Percentiles rank a stretch among this genome's conserved stretches.
phyloP scores from a whole-genome alignment of 2,888 invertebrate genomes.

The Cyrtodaria siliqua region DNA sequence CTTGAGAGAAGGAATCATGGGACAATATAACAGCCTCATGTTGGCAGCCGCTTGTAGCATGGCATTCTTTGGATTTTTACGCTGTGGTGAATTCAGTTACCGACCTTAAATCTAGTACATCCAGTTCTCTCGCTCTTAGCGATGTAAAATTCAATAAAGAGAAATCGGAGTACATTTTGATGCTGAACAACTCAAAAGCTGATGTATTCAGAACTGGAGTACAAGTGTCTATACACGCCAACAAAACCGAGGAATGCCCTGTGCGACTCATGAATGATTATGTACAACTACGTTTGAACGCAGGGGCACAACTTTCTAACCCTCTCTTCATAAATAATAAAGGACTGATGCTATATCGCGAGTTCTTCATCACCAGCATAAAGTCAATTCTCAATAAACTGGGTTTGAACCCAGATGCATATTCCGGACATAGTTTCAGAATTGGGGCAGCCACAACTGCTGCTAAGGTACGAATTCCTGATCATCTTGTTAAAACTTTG shows the following conservation, averaged over 20 bases:
- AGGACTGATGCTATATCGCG: neutral
- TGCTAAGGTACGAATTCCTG: no score
- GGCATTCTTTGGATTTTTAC: neutral
- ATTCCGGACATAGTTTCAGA: conserved; percentile 3
- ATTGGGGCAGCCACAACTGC: conserved; percentile 11
- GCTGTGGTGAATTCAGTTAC: neutral
- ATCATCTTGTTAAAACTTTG: neutral
- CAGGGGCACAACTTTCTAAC: neutral
- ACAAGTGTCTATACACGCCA: neutral
- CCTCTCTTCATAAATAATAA: neutral
- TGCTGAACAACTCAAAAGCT: neutral
- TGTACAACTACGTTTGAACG: neutral
- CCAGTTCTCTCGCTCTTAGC: neutral
- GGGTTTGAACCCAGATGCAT: conserved; percentile 2
- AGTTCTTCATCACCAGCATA: neutral
- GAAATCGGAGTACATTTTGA: neutral
- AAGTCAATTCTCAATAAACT: neutral
- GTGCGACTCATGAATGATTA: neutral
- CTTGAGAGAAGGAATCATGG: neutral
- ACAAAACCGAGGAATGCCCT: neutral
- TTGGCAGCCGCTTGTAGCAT: neutral
- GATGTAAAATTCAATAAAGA: neutral
- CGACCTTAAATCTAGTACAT: neutral
- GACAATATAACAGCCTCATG: neutral
- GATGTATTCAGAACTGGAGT: neutral